Percentiles rank a stretch among this genome's conserved stretches.
Conservation (phyloP, 1,140 invertebrate genomes). For the Tribolium castaneum region DNA sequence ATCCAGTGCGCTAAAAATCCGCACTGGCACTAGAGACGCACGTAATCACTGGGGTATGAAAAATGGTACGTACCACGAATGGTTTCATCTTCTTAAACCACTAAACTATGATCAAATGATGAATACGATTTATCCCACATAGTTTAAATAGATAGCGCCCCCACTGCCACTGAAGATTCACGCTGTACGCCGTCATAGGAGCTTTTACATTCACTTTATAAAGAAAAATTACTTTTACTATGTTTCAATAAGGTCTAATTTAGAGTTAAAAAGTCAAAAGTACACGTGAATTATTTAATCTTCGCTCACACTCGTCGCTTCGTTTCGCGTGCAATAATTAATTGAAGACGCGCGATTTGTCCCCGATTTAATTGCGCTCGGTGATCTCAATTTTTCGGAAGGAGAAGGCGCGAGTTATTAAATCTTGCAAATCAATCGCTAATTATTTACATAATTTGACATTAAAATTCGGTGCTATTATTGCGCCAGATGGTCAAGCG, state of each 20-base stretch:
- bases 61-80: conserved; percentile 53
- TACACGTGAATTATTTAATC: conserved; percentile 29
- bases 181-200: conserved; percentile 44
- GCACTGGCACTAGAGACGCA: too few relatives aligned
- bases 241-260: conserved; percentile 39
- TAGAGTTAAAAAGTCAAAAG: conserved; percentile 33
- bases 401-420: neutral
- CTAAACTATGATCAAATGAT: conserved; percentile 56
- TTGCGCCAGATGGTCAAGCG: conserved; percentile 15
- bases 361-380: neutral
- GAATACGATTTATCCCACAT: conserved; percentile 46
- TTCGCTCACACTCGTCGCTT: neutral
- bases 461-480: conserved; percentile 6
- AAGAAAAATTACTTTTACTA: conserved; percentile 57
- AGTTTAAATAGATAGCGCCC: conserved; percentile 54
- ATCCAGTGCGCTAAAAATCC: neutral
- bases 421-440: neutral
- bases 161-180: conserved; percentile 50
- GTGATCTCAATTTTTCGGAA: neutral
- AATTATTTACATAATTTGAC: conserved; percentile 24
- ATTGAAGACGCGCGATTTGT: neutral
- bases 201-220: conserved; percentile 56
- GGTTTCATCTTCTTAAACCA: conserved; percentile 55
- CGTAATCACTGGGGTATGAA: neutral
- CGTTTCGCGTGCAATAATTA: neutral